phyloP scores from a whole-genome alignment of 30 jellyfish, hydroid and myxozoan genomes.

The Haliclystus octoradiatus region DNA sequence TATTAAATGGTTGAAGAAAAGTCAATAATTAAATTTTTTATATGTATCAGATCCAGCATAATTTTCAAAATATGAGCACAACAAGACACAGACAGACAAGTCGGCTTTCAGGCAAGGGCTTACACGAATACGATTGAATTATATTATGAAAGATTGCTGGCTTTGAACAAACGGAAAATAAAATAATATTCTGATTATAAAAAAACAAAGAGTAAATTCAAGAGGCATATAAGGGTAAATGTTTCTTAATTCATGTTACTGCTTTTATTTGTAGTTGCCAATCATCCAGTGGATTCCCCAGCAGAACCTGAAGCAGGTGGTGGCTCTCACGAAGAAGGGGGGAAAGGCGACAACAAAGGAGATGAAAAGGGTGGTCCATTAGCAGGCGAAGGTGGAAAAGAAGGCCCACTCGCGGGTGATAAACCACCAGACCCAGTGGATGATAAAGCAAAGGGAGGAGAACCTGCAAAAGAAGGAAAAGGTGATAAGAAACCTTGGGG shows the following conservation, averaged over 20 bases:
- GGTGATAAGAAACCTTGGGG: conserved; percentile 8
- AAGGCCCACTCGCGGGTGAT: neutral
- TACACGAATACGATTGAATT: too few species aligned
- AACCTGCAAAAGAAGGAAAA: conserved; percentile 44
- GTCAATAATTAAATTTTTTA: too few species aligned
- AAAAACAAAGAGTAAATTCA: too few species aligned
- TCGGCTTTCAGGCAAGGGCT: too few species aligned
- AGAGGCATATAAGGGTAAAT: too few species aligned
- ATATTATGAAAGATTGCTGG: too few species aligned
- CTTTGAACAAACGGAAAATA: too few species aligned
- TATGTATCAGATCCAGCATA: too few species aligned
- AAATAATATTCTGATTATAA: too few species aligned
- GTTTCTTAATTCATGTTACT: neutral
- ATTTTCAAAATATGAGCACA: too few species aligned
- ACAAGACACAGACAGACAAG: too few species aligned
- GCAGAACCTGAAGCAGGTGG: conserved; percentile 13
- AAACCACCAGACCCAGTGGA: conserved; percentile 28
- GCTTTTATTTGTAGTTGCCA: conserved; percentile 1
- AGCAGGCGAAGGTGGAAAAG: conserved; percentile 25
- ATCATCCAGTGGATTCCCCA: conserved; percentile 7
- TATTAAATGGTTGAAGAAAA: too few species aligned
- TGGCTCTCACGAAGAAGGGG: conserved; percentile 10
- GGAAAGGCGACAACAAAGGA: conserved; percentile 68
- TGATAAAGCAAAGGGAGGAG: conserved; percentile 33
- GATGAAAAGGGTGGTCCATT: conserved; percentile 76